phyloP scores from a whole-genome alignment of 2,888 invertebrate species.

The Buathra laborator region DNA sequence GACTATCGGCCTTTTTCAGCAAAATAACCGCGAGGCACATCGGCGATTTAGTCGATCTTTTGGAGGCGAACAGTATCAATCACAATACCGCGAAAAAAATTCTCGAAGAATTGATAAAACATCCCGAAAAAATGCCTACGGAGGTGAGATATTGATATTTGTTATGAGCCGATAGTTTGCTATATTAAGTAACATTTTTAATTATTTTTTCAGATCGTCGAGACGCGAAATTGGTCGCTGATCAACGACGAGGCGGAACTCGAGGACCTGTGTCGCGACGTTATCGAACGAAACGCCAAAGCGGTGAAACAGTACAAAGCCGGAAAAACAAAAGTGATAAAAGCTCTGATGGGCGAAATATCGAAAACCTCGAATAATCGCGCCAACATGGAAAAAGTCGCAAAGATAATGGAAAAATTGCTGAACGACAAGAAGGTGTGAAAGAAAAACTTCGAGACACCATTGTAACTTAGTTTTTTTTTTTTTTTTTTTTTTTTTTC shows the following conservation, averaged over 20 bases:
- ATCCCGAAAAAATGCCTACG: constrained; percentile 84
- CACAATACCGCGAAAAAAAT: constrained; percentile 87
- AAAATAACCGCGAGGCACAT: constrained; percentile 86
- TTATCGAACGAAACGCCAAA: constrained; percentile 89
- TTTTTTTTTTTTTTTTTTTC: constrained; percentile 57
- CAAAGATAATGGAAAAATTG: constrained; percentile 88
- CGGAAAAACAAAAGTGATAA: constrained; percentile 90
- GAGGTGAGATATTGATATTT: constrained; percentile 80
- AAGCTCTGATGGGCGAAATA: constrained; percentile 88
- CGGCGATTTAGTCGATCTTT: constrained; percentile 88
- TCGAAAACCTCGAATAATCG: constrained; percentile 87
- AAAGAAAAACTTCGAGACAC: constrained; percentile 33
- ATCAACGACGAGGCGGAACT: constrained; percentile 88
- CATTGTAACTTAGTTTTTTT: constrained; percentile 38
- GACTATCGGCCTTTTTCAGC: constrained; percentile 78
- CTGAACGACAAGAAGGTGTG: constrained; percentile 80
- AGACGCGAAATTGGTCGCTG: constrained; percentile 88
- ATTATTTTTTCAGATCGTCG: constrained; percentile 86
- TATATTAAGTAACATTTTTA: background rate
- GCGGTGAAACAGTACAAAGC: constrained; percentile 89
- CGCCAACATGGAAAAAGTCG: constrained; percentile 89
- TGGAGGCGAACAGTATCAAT: constrained; percentile 88
- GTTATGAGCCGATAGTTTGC: too few relatives aligned
- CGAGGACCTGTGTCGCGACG: constrained; percentile 87
- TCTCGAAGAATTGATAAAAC: constrained; percentile 85